These are phyloP conservation scores for Brenthis hecate DNA, from an alignment of 2,888 invertebrate species.

Conservation along the genomic window DNA sequence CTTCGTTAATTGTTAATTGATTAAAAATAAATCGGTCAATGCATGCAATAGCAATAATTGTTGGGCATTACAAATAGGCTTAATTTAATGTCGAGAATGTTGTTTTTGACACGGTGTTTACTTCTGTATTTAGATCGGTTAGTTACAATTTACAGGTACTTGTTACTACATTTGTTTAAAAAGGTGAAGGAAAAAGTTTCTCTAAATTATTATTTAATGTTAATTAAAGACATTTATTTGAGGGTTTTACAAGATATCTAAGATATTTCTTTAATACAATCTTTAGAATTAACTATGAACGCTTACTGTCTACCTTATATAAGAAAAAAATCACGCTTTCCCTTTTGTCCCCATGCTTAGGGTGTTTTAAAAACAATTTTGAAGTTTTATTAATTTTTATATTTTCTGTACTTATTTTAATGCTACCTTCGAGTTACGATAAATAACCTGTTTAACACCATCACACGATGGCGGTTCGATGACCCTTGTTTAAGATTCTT, in stretches of 20 bases:
- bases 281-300: too few relatives aligned
- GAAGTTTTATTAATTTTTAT: background rate
- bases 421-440: conserved; percentile 1
- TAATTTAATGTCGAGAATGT: conserved; percentile 25
- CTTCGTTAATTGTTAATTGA: background rate
- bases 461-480: conserved; percentile 19
- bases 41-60: conserved; percentile 19
- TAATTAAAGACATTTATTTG: too few relatives aligned
- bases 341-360: too few relatives aligned
- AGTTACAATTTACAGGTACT: background rate
- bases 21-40: conserved; percentile 16
- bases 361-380: too few relatives aligned
- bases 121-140: conserved; percentile 1
- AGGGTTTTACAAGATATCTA: too few relatives aligned
- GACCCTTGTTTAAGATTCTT: conserved; percentile 21
- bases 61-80: conserved; percentile 21
- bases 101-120: conserved; percentile 21
- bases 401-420: conserved; percentile 14
- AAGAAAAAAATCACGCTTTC: too few relatives aligned
- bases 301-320: too few relatives aligned
- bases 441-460: conserved; percentile 22
- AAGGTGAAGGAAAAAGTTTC: too few relatives aligned
- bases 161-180: conserved; percentile 3
- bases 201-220: too few relatives aligned
- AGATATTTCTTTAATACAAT: too few relatives aligned